Percentiles rank a stretch among this genome's conserved stretches.
Conservation (phyloP, 2,888 invertebrate genomes). For the Amiota communis region DNA sequence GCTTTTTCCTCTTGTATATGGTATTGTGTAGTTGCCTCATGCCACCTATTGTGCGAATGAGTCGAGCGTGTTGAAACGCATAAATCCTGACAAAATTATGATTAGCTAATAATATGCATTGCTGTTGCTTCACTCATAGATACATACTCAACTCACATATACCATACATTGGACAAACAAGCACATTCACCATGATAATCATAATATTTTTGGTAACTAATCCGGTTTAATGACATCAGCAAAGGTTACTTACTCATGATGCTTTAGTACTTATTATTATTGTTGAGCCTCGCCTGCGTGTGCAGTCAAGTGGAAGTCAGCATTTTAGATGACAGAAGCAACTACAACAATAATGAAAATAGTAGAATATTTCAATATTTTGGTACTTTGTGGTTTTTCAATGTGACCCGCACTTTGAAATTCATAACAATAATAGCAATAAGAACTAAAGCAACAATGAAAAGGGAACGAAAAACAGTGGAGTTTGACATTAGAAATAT, state of each 20-base stretch:
- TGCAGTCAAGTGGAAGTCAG: conserved; percentile 45
- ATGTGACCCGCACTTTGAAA: conserved; percentile 1
- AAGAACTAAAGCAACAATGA: too few species aligned
- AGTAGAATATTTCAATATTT: conserved; percentile 48
- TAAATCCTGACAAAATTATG: conserved; percentile 17
- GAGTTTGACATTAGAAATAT: conserved; percentile 5
- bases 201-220: conserved; percentile 51
- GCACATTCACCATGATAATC: conserved; percentile 27
- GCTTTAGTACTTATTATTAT: background rate
- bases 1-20: conserved; percentile 16
- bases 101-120: conserved; percentile 14
- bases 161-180: background rate
- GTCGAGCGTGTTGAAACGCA: conserved; percentile 10
- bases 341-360: conserved; percentile 16
- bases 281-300: conserved; percentile 11
- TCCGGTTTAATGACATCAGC: conserved; percentile 57
- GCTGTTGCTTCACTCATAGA: background rate
- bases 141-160: background rate
- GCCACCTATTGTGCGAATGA: conserved; percentile 32
- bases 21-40: conserved; percentile 2
- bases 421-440: too few species aligned
- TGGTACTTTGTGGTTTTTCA: conserved; percentile 58
- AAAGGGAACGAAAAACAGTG: background rate
- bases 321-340: conserved; percentile 32
- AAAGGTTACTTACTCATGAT: conserved; percentile 44